Conservation (phyloP, 2,888 invertebrate genomes). For the Thelaira solivaga region DNA sequence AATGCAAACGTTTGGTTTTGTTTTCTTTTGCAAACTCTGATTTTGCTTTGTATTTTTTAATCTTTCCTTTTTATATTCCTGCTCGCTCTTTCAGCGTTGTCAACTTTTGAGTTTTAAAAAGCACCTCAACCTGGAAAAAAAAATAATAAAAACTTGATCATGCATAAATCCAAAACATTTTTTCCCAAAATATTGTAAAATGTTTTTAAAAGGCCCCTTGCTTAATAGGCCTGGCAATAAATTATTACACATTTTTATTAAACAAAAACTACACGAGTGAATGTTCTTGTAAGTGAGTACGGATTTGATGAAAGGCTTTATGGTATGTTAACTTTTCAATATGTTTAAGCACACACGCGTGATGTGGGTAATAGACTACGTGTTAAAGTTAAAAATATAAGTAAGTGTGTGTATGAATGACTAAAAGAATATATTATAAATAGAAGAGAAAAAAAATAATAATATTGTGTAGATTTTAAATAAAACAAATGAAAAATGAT, state of each 20-base stretch:
- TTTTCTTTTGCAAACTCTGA: too few relatives aligned
- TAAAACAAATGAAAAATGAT: constrained; percentile 45
- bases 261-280: neutral
- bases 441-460: constrained; percentile 6
- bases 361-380: constrained; percentile 62
- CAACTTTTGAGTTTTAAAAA: too few relatives aligned
- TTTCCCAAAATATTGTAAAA: too few relatives aligned
- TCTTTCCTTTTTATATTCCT: too few relatives aligned
- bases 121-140: too few relatives aligned
- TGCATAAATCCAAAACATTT: too few relatives aligned
- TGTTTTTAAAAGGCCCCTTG: neutral
- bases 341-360: constrained; percentile 62
- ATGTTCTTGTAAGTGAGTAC: neutral
- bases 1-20: too few relatives aligned
- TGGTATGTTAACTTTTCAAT: constrained; percentile 63
- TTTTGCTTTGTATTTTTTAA: too few relatives aligned
- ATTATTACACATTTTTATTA: neutral
- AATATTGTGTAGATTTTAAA: constrained; percentile 32
- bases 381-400: constrained; percentile 48
- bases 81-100: too few relatives aligned
- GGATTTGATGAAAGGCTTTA: constrained; percentile 62
- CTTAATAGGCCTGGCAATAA: neutral
- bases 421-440: neutral
- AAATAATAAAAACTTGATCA: too few relatives aligned
- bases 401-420: neutral